Percentiles rank a stretch among this genome's conserved stretches.
These are phyloP conservation scores for Crotalus adamanteus DNA, from an alignment of 2,797 vertebrate species.

Conservation along the genomic window DNA sequence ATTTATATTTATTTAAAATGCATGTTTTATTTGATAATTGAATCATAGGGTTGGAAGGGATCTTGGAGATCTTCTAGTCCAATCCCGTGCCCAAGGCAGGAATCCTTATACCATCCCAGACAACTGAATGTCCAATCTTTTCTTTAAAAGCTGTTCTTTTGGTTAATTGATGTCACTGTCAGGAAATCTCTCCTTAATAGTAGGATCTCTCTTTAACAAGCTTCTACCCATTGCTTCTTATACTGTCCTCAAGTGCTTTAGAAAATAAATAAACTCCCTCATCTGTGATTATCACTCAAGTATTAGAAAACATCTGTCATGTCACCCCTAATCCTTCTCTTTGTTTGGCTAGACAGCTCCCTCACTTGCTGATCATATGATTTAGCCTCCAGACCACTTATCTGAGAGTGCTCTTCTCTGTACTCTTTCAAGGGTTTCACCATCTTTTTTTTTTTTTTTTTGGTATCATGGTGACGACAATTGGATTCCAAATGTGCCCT, in stretches of 20 bases:
- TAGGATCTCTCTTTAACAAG: not conserved
- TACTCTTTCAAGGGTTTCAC: too few relatives aligned
- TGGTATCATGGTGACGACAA: too few relatives aligned
- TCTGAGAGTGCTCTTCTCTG: too few relatives aligned
- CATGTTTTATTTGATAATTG: not conserved
- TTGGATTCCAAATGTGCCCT: too few relatives aligned
- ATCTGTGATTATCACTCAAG: not conserved
- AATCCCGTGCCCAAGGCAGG: not conserved
- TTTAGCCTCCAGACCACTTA: too few relatives aligned
- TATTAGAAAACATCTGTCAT: too few relatives aligned
- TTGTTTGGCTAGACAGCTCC: too few relatives aligned
- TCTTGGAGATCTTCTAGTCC: not conserved
- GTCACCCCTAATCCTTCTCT: too few relatives aligned
- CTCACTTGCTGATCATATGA: too few relatives aligned
- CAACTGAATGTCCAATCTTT: not conserved
- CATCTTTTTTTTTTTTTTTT: too few relatives aligned
- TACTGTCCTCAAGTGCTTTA: not conserved
- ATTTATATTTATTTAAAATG: not conserved
- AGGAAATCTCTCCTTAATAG: not conserved
- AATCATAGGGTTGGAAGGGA: not conserved
- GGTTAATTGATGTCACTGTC: not conserved
- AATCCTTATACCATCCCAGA: not conserved
- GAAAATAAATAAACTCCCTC: not conserved
- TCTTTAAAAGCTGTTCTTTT: not conserved
- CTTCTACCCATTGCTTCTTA: not conserved